These are phyloP conservation scores for Aphelocoma californica DNA, from an alignment of 2,797 vertebrate genomes.

Conservation along the genomic window DNA sequence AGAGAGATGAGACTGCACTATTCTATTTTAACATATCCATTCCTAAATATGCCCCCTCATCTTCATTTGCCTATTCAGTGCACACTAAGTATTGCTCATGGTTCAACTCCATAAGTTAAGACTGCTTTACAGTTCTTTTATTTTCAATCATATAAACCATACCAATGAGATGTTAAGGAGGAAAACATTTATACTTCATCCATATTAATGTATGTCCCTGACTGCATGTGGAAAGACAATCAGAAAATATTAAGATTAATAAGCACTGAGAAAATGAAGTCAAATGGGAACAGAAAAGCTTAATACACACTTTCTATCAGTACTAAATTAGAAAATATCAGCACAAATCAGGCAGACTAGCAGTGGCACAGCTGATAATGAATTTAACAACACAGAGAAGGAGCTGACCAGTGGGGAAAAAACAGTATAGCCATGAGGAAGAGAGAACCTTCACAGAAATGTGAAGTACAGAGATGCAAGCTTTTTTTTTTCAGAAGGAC, in stretches of 20 bases:
- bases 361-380: not conserved
- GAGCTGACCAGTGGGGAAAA: not conserved
- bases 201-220: not conserved
- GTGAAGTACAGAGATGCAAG: not conserved
- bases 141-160: not conserved
- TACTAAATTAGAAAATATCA: not conserved
- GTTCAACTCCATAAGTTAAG: not conserved
- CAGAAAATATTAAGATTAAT: slow-evolving; percentile 1
- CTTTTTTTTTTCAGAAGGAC: not conserved
- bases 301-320: not conserved
- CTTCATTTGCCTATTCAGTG: not conserved
- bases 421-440: not conserved
- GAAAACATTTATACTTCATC: not conserved
- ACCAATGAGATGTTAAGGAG: not conserved
- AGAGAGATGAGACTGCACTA: not conserved
- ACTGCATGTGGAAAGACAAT: not conserved
- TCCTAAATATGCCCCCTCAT: not conserved
- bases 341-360: not conserved
- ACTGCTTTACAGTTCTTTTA: not conserved
- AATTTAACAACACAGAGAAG: not conserved
- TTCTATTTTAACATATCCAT: not conserved
- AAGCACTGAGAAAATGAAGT: not conserved
- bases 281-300: slow-evolving; percentile 20
- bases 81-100: not conserved
- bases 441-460: not conserved